Evolutionary conservation across 1,140 invertebrate genomes (phyloP).

Genomic region (Varroa destructor): DNA sequence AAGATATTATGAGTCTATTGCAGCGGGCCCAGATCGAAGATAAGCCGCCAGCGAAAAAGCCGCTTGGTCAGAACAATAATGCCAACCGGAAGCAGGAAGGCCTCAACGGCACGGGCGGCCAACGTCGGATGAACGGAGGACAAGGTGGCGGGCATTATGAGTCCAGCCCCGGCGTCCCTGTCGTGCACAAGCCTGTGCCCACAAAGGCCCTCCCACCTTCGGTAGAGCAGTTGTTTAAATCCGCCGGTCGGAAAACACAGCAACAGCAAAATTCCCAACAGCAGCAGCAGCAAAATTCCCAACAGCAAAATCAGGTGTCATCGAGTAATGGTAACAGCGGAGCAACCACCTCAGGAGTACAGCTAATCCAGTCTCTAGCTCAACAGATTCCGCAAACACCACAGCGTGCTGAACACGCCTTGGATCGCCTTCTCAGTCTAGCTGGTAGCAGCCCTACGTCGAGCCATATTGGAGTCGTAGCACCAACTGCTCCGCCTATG

Average conservation of each 20-base stretch:
- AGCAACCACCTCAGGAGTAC: not conserved
- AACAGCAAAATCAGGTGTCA: not conserved
- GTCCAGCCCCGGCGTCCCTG: constrained; percentile 8
- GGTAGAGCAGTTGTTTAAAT: constrained; percentile 26
- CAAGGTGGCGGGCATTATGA: not conserved
- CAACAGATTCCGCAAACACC: constrained; percentile 5
- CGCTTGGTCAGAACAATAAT: not conserved
- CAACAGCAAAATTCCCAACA: not conserved
- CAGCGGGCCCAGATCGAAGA: no score
- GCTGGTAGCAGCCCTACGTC: not conserved
- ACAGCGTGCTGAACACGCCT: not conserved
- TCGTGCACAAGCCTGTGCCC: constrained; percentile 26
- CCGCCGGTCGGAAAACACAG: not conserved
- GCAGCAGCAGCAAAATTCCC: not conserved
- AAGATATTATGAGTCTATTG: no score
- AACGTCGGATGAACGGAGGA: not conserved
- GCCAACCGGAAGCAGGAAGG: constrained; percentile 16
- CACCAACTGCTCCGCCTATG: not conserved
- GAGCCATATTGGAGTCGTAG: not conserved
- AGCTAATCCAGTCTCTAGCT: no score
- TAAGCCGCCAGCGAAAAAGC: constrained; percentile 1
- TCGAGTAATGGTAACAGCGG: not conserved
- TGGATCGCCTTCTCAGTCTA: constrained; percentile 19
- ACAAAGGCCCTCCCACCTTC: constrained; percentile 22
- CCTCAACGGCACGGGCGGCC: no score